Evolutionary conservation across 2,888 invertebrate species (phyloP), one percentile per base, ranked within the genome.

Genomic region (Agriotes lineatus): DNA sequence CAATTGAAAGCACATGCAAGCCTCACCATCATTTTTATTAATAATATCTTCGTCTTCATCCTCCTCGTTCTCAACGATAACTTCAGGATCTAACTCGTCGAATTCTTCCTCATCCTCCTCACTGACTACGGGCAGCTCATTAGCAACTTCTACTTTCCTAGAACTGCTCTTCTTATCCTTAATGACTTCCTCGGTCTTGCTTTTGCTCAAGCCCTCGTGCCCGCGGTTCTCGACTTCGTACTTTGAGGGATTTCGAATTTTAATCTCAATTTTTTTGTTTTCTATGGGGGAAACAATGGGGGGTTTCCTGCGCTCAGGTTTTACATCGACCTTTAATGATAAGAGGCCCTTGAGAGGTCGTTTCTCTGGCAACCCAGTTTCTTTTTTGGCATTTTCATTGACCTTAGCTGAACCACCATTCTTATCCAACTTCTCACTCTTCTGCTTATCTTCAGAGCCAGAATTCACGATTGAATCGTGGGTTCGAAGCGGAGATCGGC

Each of bases 251-350:
- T 83, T 82, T 59, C 82, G 79, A 10, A 83, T 82, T 71, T 82
- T 83, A 16, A 83, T 83, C 71, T 84, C 83, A 39, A 83, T 83
- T 72, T 82, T 82, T 67, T 79, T 77, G 56, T 79, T 76, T 69
- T 77, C 77, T 22, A 77, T 71, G 0, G 75, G 73, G 5, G 75
- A 65, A 1, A 74, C 71, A n/a, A 74, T 67, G 0, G 74, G 72
- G 9, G 60, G 58, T 33, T 71, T 72, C 16, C 69, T 68, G 1
- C 33, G 45, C 20, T 67, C 59, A 14, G 37, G 9, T 56, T 61
- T 56, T 9, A 14, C 9, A 14, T 33, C 30, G 6, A 44, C 33
- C 6, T 39, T 52, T n/a, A 52, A 14, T 16, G 16, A 19, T 6
- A 37, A 16, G 4, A 0, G 9, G n/a, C 50, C n/a, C 50, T 39